Evolutionary conservation across 2,113 vertebrate species (phyloP), one percentile per base, ranked within the genome.

Genomic region (Zapornia atra): DNA sequence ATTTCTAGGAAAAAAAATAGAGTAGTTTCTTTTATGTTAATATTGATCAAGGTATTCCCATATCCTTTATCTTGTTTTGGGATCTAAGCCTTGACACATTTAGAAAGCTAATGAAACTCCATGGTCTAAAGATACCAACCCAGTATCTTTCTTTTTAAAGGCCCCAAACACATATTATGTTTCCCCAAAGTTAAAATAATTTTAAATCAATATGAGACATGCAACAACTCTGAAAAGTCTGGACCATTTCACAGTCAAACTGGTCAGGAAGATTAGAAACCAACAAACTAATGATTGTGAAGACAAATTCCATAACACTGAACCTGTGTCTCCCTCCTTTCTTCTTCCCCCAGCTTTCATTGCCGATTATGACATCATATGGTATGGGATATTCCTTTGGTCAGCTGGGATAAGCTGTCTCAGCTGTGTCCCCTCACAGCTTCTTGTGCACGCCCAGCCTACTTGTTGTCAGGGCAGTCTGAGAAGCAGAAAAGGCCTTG

Each of bases 271-370:
- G 21, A 60, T 48, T 48, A 72, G n/a, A 78, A 60, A 20, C 21
- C n/a, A 59, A 26, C 4, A 38, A 65, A 66, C 6, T 40, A 20
- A 40, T 10, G 24, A 20, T 1, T 46, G 33, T n/a, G 33, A 85
- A 59, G 28, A 59, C 22, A 57, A 72, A 79, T 1, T 1, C 3
- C 40, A 6, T 75, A 9, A 83, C 18, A 44, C 22, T 38, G 22
- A 65, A 29, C 3, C 8, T 48, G 46, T 50, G 0, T 18, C 8
- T 1, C 3, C 3, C 6, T 8, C 1, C 9, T 4, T 26, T 11
- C 31, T 59, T 44, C 12, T 65, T 17, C 31, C 33, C 4, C 6
- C 33, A 65, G 18, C 7, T 38, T 28, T 79, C 28, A 33, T 40
- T 51, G 21, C 12, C 59, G 31, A 71, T 6, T 6, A 17, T 44